Percentiles rank a stretch among this genome's conserved stretches.
Evolutionary conservation across 2,797 vertebrate genomes (phyloP).

Genomic region (Eulemur mongoz): DNA sequence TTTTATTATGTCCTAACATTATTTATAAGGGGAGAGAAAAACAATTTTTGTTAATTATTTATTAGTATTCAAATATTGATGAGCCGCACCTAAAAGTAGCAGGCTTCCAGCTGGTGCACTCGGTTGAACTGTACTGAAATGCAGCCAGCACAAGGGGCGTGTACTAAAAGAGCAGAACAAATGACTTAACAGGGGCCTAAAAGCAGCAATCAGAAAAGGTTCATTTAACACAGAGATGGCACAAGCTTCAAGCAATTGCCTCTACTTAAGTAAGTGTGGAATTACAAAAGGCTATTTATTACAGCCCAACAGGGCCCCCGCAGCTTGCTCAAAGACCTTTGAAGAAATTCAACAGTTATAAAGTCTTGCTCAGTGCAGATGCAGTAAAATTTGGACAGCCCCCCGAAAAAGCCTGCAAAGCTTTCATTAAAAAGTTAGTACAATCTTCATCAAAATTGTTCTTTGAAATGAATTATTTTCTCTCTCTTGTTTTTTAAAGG

Average conservation of each 20-base stretch:
- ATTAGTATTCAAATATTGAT: slow-evolving; percentile 83
- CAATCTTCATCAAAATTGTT: background rate
- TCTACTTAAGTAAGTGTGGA: slow-evolving; percentile 71
- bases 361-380: slow-evolving; percentile 13
- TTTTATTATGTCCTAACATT: slow-evolving; percentile 70
- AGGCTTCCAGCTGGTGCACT: slow-evolving; percentile 68
- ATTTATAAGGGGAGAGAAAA: slow-evolving; percentile 75
- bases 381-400: slow-evolving; percentile 46
- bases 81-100: slow-evolving; percentile 77
- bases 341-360: slow-evolving; percentile 55
- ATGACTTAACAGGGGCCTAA: slow-evolving; percentile 77
- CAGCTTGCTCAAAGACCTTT: slow-evolving; percentile 63
- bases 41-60: slow-evolving; percentile 80
- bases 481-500: background rate
- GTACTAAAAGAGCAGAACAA: slow-evolving; percentile 78
- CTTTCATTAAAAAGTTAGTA: slow-evolving; percentile 50
- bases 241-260: slow-evolving; percentile 72
- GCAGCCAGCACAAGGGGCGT: slow-evolving; percentile 41
- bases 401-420: slow-evolving; percentile 20
- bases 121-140: slow-evolving; percentile 43
- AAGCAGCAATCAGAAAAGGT: slow-evolving; percentile 72
- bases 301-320: slow-evolving; percentile 50
- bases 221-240: slow-evolving; percentile 74
- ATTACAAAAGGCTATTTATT: slow-evolving; percentile 77
- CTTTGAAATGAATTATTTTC: slow-evolving; percentile 30